phyloP scores from a whole-genome alignment of 2,113 vertebrate genomes.

The Piaya cayana region DNA sequence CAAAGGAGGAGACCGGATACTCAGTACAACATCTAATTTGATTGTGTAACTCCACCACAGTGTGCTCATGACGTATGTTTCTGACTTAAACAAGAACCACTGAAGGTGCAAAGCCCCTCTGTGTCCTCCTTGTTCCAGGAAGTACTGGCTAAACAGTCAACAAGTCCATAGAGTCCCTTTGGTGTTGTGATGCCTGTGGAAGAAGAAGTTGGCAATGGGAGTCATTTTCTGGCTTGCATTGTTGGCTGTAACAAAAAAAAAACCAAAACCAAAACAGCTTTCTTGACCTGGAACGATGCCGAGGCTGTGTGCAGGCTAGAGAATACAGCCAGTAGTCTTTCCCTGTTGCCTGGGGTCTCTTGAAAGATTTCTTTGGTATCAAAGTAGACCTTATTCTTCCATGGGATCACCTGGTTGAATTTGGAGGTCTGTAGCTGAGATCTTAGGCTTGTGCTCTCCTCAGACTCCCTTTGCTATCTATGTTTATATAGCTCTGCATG shows the following conservation, averaged over 20 bases:
- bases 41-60: not conserved
- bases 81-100: not conserved
- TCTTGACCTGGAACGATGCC: not conserved
- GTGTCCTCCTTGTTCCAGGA: not conserved
- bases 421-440: not conserved
- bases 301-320: not conserved
- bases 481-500: not conserved
- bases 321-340: not conserved
- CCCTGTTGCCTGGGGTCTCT: not conserved
- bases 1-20: not conserved
- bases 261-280: not conserved
- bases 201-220: not conserved
- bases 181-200: not conserved
- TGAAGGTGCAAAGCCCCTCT: not conserved
- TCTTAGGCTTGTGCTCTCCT: not conserved
- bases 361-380: not conserved
- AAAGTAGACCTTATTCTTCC: not conserved
- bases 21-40: not conserved
- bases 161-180: not conserved
- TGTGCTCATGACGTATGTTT: not conserved
- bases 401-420: not conserved
- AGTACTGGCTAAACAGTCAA: not conserved
- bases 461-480: not conserved
- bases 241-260: not conserved
- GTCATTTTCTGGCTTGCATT: not conserved